Percentiles rank a stretch among this genome's conserved stretches.
Conservation (phyloP, 92 coral and sea anemone genomes). For the Metridium senile region DNA sequence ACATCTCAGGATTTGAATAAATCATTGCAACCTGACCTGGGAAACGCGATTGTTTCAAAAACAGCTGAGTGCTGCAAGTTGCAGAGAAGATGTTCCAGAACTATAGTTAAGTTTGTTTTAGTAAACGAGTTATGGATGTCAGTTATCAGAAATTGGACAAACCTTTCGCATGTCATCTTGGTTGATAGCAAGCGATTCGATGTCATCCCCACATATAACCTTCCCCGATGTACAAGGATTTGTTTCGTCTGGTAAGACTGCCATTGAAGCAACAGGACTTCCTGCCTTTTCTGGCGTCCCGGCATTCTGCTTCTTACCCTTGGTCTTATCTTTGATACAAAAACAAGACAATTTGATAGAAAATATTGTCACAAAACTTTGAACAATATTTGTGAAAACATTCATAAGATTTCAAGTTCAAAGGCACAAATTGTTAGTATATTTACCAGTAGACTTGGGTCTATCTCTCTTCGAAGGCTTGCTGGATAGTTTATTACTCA, state of each 20-base stretch:
- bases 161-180: conserved; percentile 85
- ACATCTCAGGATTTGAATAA: too few species aligned
- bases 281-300: conserved; percentile 93
- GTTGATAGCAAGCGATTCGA: conserved; percentile 93
- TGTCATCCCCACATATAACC: conserved; percentile 87
- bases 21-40: too few species aligned
- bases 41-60: too few species aligned
- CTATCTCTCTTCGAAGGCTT: conserved; percentile 95
- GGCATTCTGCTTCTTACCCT: conserved; percentile 79
- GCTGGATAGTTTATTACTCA: conserved; percentile 93
- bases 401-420: neutral
- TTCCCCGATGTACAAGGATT: conserved; percentile 56
- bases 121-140: too few species aligned
- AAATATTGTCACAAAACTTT: neutral
- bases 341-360: neutral
- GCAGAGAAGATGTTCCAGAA: too few species aligned
- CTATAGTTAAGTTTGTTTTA: too few species aligned
- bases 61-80: too few species aligned
- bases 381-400: neutral
- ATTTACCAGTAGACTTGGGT: conserved; percentile 89
- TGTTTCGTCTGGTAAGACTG: conserved; percentile 68
- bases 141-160: too few species aligned
- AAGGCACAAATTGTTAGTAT: neutral
- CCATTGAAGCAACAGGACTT: conserved; percentile 85
- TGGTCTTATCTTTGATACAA: conserved; percentile 62